These are phyloP conservation scores for Paratilapia polleni DNA, from an alignment of 2,113 vertebrate species.

Conservation along the genomic window DNA sequence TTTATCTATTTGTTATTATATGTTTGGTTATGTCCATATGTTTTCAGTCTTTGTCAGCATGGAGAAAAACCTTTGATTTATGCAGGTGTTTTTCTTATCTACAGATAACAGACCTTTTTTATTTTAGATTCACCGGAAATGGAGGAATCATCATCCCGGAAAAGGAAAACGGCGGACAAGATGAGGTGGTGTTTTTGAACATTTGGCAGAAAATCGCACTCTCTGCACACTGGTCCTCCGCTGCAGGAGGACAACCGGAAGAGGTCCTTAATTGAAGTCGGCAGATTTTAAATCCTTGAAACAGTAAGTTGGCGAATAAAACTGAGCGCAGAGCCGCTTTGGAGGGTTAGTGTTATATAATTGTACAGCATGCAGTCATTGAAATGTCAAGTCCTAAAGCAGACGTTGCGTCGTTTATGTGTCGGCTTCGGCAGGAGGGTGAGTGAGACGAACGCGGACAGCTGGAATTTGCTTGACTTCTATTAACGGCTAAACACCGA, in stretches of 20 bases:
- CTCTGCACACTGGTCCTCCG: background rate
- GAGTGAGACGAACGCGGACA: background rate
- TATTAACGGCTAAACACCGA: background rate
- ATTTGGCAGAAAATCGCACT: background rate
- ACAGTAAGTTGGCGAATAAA: conserved; percentile 16
- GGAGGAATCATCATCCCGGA: conserved; percentile 25
- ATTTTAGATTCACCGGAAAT: background rate
- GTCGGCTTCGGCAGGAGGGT: background rate
- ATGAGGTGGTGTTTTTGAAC: conserved; percentile 56
- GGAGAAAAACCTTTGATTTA: no score
- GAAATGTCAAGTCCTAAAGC: background rate
- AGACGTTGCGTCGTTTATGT: background rate
- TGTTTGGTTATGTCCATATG: no score
- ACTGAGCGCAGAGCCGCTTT: background rate
- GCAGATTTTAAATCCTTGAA: background rate
- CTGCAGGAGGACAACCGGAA: background rate
- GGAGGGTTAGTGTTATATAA: background rate
- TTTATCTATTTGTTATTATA: no score
- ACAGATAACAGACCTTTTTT: no score
- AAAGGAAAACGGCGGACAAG: conserved; percentile 30
- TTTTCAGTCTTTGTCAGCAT: no score
- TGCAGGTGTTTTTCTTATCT: no score
- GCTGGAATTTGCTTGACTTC: no score
- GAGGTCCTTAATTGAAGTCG: background rate
- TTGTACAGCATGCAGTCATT: conserved; percentile 10